Conservation (phyloP, 2,888 invertebrate species). For the Drosophila limbata region DNA sequence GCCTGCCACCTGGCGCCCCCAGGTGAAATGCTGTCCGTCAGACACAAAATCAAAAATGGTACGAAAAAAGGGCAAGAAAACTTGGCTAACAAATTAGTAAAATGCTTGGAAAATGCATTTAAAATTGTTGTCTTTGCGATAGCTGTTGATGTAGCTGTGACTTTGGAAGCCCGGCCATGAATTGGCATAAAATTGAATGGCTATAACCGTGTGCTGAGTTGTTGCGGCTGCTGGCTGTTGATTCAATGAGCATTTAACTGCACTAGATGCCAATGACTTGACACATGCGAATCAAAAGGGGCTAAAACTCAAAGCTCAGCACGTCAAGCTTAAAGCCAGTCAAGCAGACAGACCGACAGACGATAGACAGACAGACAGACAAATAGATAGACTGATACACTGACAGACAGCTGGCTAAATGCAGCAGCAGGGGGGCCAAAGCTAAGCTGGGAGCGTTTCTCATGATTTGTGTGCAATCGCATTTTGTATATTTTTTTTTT, state of each 20-base stretch:
- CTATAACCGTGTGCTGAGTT: slow-evolving; percentile 32
- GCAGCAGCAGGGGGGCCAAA: slow-evolving; percentile 50
- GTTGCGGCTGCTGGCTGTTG: slow-evolving; percentile 46
- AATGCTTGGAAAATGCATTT: slow-evolving; percentile 65
- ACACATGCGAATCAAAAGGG: slow-evolving; percentile 78
- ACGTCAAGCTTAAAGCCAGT: slow-evolving; percentile 53
- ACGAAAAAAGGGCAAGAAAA: slow-evolving; percentile 43
- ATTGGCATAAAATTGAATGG: slow-evolving; percentile 69
- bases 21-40: slow-evolving; percentile 62
- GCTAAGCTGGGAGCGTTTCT: slow-evolving; percentile 57
- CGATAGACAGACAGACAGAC: neutral
- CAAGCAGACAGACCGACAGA: slow-evolving; percentile 19
- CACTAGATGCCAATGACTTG: slow-evolving; percentile 82
- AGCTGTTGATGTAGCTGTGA: slow-evolving; percentile 36
- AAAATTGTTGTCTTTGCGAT: slow-evolving; percentile 11
- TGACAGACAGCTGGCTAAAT: slow-evolving; percentile 51
- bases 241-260: slow-evolving; percentile 74
- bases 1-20: slow-evolving; percentile 46
- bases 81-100: slow-evolving; percentile 69
- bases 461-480: slow-evolving; percentile 65
- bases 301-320: slow-evolving; percentile 58
- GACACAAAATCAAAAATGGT: slow-evolving; percentile 31
- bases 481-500: slow-evolving; percentile 57
- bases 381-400: slow-evolving; percentile 52
- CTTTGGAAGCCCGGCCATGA: slow-evolving; percentile 66